These are phyloP conservation scores for Neodiprion pinetum DNA, from an alignment of 1,140 invertebrate genomes.

Conservation along the genomic window DNA sequence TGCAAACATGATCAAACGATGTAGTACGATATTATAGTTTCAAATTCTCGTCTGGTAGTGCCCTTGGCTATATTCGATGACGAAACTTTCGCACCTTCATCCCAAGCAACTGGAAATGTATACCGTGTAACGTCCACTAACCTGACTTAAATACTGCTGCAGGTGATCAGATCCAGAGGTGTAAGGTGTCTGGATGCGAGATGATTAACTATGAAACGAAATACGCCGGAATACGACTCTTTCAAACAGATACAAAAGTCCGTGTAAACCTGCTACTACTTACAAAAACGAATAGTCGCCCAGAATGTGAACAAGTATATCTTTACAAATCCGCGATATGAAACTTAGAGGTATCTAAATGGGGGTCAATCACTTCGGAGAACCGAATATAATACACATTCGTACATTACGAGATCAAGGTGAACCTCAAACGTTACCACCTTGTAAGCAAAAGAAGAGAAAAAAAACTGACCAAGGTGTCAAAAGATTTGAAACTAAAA, in stretches of 20 bases:
- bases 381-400: not conserved
- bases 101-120: constrained; percentile 1
- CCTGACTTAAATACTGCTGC: not conserved
- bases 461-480: not conserved
- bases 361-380: not conserved
- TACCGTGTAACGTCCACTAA: not conserved
- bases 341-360: not conserved
- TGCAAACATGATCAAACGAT: too few species aligned
- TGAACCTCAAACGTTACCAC: too few species aligned
- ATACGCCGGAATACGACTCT: not conserved
- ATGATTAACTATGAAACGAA: not conserved
- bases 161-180: not conserved
- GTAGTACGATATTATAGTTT: too few species aligned
- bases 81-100: not conserved
- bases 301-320: not conserved
- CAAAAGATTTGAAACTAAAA: not conserved
- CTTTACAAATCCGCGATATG: not conserved
- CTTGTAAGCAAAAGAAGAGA: too few species aligned
- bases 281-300: not conserved
- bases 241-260: not conserved
- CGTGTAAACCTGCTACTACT: not conserved
- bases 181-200: not conserved
- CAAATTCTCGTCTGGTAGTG: too few species aligned
- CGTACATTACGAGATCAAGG: not conserved
- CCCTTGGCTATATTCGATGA: not conserved